A percentile compares a stretch with the other conserved stretches of the same genome.
Conservation (phyloP, 2,888 invertebrate genomes). For the Neoaliturus tenellus region DNA sequence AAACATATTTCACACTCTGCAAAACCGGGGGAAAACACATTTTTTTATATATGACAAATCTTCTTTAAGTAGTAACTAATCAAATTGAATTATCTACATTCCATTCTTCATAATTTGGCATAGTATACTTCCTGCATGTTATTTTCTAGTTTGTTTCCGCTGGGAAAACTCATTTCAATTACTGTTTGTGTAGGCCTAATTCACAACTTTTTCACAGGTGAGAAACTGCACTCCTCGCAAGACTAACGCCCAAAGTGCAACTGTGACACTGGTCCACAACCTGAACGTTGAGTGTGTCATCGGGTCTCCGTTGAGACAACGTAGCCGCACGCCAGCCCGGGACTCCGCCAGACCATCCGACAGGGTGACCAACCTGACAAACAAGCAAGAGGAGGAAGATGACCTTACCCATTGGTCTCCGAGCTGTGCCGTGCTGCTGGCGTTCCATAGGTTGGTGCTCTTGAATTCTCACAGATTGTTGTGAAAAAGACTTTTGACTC, state of each 20-base stretch:
- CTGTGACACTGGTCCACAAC: slow-evolving; percentile 53
- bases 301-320: slow-evolving; percentile 42
- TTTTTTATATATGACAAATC: too few species aligned
- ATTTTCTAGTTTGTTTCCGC: too few species aligned
- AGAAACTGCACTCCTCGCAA: slow-evolving; percentile 12
- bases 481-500: too few species aligned
- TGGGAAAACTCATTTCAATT: too few species aligned
- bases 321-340: slow-evolving; percentile 25
- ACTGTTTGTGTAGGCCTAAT: too few species aligned
- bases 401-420: slow-evolving; percentile 79
- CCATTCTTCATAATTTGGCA: too few species aligned
- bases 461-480: too few species aligned
- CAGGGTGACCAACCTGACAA: slow-evolving; percentile 20
- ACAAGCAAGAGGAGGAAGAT: slow-evolving; percentile 56
- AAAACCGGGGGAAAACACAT: too few species aligned
- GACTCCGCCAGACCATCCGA: neutral
- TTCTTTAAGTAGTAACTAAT: too few species aligned
- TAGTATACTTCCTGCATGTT: too few species aligned
- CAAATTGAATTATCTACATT: too few species aligned
- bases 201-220: neutral
- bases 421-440: slow-evolving; percentile 80
- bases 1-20: too few species aligned
- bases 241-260: slow-evolving; percentile 43
- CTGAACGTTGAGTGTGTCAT: slow-evolving; percentile 58
- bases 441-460: slow-evolving; percentile 76